Evolutionary conservation across 1,140 invertebrate species (phyloP).

Genomic region (Camponotus floridanus): DNA sequence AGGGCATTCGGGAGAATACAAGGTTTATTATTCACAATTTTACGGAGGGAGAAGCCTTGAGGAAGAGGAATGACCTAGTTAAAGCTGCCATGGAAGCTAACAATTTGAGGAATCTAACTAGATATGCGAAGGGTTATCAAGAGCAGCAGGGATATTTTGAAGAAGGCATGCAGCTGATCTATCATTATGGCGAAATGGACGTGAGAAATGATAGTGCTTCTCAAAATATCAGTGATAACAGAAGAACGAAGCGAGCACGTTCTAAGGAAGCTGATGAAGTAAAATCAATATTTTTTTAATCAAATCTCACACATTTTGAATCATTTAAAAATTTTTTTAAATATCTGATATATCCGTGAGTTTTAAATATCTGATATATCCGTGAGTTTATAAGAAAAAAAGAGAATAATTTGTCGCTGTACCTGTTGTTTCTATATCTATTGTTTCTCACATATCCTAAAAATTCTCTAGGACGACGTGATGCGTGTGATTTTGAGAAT

Average conservation of each 20-base stretch:
- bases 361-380: neutral
- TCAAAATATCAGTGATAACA: constrained; percentile 53
- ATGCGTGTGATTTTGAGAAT: constrained; percentile 83
- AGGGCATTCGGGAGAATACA: constrained; percentile 80
- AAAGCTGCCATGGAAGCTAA: constrained; percentile 76
- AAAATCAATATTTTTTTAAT: constrained; percentile 27
- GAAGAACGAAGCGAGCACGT: constrained; percentile 81
- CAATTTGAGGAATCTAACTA: constrained; percentile 79
- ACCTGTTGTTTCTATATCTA: neutral
- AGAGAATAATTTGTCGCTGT: neutral
- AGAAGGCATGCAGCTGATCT: constrained; percentile 83
- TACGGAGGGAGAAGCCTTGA: constrained; percentile 81
- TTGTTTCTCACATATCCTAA: neutral
- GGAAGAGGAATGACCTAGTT: constrained; percentile 80
- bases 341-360: neutral
- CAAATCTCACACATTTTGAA: neutral
- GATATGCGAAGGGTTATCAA: constrained; percentile 82
- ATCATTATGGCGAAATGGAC: constrained; percentile 81
- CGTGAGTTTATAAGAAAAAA: neutral
- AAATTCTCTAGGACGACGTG: constrained; percentile 79
- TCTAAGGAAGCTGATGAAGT: constrained; percentile 76
- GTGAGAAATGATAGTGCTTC: constrained; percentile 54
- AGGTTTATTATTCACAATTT: constrained; percentile 82
- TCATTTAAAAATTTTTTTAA: neutral
- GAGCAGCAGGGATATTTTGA: constrained; percentile 84